Conservation (phyloP, 2,113 vertebrate species). For the Chascanopsetta lugubris region DNA sequence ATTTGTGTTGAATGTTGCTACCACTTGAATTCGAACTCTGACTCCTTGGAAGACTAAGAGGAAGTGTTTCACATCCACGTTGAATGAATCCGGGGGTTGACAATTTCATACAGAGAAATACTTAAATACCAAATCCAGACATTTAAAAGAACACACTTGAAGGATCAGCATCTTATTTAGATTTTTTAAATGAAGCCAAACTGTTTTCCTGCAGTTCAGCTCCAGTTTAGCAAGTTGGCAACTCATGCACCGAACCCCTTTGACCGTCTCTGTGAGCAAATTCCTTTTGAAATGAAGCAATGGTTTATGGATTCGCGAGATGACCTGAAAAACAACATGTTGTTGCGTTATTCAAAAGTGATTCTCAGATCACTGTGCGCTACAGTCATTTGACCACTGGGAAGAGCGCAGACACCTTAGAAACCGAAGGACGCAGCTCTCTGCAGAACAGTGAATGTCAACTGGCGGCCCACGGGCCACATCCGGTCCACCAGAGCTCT, state of each 20-base stretch:
- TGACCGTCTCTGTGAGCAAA: background rate
- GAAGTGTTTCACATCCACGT: slow-evolving; percentile 18
- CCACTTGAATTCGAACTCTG: slow-evolving; percentile 24
- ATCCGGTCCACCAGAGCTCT: too few relatives aligned
- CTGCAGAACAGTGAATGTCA: too few relatives aligned
- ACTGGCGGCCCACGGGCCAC: too few relatives aligned
- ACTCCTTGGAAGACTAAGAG: slow-evolving; percentile 25
- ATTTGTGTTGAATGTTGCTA: slow-evolving; percentile 19
- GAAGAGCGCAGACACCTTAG: too few relatives aligned
- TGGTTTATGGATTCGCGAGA: background rate
- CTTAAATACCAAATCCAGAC: background rate
- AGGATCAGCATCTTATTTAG: background rate
- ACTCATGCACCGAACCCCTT: background rate
- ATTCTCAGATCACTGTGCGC: too few relatives aligned
- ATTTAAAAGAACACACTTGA: background rate
- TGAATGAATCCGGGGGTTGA: background rate
- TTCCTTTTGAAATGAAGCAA: too few relatives aligned
- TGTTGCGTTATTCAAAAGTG: background rate
- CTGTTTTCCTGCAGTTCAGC: background rate
- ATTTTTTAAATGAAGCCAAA: slow-evolving; percentile 17
- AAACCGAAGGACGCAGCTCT: too few relatives aligned
- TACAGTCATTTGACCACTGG: too few relatives aligned
- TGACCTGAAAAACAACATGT: background rate
- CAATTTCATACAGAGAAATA: too few relatives aligned
- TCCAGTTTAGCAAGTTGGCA: background rate